Conservation (phyloP, 2,888 invertebrate species). For the Cheilosia pagana region DNA sequence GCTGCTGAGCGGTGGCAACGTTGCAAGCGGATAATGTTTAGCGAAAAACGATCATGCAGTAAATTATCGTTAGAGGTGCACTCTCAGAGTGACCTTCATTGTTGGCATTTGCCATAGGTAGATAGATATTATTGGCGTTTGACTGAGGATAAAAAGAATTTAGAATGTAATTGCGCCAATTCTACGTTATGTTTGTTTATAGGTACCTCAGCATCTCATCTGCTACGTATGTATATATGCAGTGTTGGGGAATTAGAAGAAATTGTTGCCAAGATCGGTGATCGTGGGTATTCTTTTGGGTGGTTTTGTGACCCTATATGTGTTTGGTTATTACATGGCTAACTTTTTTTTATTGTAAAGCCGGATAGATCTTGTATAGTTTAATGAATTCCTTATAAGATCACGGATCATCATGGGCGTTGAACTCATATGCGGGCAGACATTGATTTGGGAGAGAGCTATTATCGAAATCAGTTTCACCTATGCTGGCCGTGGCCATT, state of each 20-base stretch:
- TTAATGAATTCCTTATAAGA: too few species aligned
- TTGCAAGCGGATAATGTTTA: slow-evolving; percentile 60
- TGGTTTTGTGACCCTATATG: background rate
- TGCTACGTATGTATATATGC: background rate
- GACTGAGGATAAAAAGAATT: slow-evolving; percentile 66
- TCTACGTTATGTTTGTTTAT: too few species aligned
- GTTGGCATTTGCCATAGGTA: slow-evolving; percentile 72
- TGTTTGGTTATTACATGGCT: background rate
- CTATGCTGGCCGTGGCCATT: too few species aligned
- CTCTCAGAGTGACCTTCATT: slow-evolving; percentile 70
- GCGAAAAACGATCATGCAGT: slow-evolving; percentile 74
- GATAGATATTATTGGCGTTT: slow-evolving; percentile 60
- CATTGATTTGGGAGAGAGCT: too few species aligned
- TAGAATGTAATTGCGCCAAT: slow-evolving; percentile 69
- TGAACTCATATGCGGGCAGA: too few species aligned
- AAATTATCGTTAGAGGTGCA: slow-evolving; percentile 73
- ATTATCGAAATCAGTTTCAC: too few species aligned
- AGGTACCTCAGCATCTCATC: slow-evolving; percentile 15
- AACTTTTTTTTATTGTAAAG: too few species aligned
- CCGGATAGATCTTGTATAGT: too few species aligned
- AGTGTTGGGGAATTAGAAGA: slow-evolving; percentile 9
- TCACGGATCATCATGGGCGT: too few species aligned
- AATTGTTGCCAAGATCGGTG: slow-evolving; percentile 9
- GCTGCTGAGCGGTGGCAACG: background rate
- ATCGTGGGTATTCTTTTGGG: background rate